Percentiles rank a stretch among this genome's conserved stretches.
These are phyloP conservation scores for Megalopta genalis DNA, from an alignment of 1,140 invertebrate genomes.

Conservation along the genomic window DNA sequence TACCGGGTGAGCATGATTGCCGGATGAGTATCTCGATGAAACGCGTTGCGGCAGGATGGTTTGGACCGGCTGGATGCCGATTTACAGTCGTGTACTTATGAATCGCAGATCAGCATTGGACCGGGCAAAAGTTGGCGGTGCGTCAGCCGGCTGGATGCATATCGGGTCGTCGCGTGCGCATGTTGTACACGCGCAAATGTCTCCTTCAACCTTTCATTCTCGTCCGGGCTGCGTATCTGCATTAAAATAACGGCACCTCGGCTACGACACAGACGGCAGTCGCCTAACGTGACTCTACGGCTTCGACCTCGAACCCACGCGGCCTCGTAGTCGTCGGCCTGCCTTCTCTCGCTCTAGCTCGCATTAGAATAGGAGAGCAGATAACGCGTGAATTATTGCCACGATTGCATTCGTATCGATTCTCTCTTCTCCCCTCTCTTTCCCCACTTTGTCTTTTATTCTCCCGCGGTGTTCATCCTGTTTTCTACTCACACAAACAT, in stretches of 20 bases:
- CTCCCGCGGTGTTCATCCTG: constrained; percentile 15
- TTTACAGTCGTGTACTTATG: too few species aligned
- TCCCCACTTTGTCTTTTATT: background rate
- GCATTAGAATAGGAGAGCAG: constrained; percentile 37
- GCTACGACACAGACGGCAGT: constrained; percentile 59
- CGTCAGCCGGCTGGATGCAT: constrained; percentile 20
- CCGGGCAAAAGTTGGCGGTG: background rate
- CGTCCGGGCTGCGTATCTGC: constrained; percentile 60
- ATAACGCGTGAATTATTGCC: constrained; percentile 43
- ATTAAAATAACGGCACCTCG: constrained; percentile 67
- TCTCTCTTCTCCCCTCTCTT: background rate
- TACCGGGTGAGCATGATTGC: too few species aligned
- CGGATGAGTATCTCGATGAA: too few species aligned
- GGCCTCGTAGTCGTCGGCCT: constrained; percentile 45
- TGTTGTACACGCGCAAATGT: constrained; percentile 50
- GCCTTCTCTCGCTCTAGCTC: constrained; percentile 22
- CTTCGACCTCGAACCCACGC: constrained; percentile 66
- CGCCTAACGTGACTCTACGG: constrained; percentile 62
- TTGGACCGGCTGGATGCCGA: too few species aligned
- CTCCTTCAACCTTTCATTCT: constrained; percentile 64
- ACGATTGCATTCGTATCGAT: constrained; percentile 34
- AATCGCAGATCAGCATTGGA: background rate
- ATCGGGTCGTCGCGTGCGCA: constrained; percentile 19
- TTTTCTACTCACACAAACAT: too few species aligned
- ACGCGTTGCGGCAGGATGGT: too few species aligned